Percentiles rank a stretch among this genome's conserved stretches.
phyloP scores from a whole-genome alignment of 1,140 invertebrate genomes.

The Holcopasites calliopsidis region DNA sequence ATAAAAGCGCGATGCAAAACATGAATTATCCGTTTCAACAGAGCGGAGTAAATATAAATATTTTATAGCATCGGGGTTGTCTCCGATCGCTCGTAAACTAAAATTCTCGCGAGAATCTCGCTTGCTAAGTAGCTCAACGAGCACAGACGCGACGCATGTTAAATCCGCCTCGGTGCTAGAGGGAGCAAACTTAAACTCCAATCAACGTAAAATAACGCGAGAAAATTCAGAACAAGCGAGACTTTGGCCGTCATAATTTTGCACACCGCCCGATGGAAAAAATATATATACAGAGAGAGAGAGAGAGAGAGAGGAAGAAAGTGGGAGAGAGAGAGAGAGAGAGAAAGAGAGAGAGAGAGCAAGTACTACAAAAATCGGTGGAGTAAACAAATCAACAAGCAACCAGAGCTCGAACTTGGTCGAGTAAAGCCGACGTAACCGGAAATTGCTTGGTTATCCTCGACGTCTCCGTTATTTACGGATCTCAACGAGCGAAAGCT shows the following conservation, averaged over 20 bases:
- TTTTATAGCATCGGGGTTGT: neutral
- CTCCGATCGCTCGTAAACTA: neutral
- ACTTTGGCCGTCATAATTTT: neutral
- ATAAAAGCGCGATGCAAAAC: neutral
- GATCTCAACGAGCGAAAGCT: conserved; percentile 59
- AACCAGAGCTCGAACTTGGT: conserved; percentile 28
- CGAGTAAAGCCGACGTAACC: conserved; percentile 25
- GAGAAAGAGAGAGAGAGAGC: neutral
- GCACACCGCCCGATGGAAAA: neutral
- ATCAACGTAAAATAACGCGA: conserved; percentile 6
- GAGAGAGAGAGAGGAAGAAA: too few species aligned
- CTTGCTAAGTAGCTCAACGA: neutral
- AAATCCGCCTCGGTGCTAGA: neutral
- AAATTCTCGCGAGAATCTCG: conserved; percentile 8
- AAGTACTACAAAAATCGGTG: conserved; percentile 38
- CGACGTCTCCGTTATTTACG: conserved; percentile 59
- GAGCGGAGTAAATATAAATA: neutral
- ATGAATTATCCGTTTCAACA: neutral
- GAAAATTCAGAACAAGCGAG: neutral
- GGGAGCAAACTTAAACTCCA: neutral
- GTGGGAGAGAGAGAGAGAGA: neutral
- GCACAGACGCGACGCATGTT: neutral
- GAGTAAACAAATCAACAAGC: conserved; percentile 32
- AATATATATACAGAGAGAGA: too few species aligned
- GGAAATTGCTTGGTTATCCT: conserved; percentile 64